Base-by-base conservation (phyloP, 2,888 invertebrate species). In the Volucella inanis region DNA sequence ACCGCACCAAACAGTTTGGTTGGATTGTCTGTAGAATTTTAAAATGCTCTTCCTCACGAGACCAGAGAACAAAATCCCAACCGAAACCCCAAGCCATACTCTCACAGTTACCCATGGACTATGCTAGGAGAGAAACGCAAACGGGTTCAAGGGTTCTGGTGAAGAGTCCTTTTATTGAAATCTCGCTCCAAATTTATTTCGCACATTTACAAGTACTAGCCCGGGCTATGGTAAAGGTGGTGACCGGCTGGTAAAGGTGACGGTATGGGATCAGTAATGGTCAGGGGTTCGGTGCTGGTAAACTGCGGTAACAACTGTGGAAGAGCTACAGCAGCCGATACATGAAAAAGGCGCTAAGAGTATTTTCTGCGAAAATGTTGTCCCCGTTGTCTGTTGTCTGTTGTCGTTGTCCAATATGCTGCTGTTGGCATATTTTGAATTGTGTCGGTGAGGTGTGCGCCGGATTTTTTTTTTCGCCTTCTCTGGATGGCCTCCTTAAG, bases 271-370 rank as follows among this genome's bases (percentile, higher is more conserved):
- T 31, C 31, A 31, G 31, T 31, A 31, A 0, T 31, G 31, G 31
- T 31, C 31, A 31, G 31, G 31, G 31, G 31, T 6, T 31, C 6
- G 18, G 18, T 22, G 18, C 2, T 22, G 18, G 18, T 3, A 22
- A 22, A 22, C 64, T 54, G 50, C 52, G 72, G 62, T 65, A 55
- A 64, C 74, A 55, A 65, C 64, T 72, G 82, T 62, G 78, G 72
- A 68, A 45, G 31, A 31, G 85, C 72, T 77, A 76, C 80, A 85
- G 72, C 85, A 76, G 72, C 85, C 85, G 65, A 74, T 78, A 86
- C 86, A 86, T 78, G 86, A 86, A 82, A 82, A 86, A 86, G 86
- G 86, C 86, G 86, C 86, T 86, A 86, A 86, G 86, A 86, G 82
- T 82, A 86, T 86, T 86, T 86, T 82, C 86, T 70, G 74, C 65